phyloP scores from a whole-genome alignment of 2,113 vertebrate genomes.

The Piprites chloris region DNA sequence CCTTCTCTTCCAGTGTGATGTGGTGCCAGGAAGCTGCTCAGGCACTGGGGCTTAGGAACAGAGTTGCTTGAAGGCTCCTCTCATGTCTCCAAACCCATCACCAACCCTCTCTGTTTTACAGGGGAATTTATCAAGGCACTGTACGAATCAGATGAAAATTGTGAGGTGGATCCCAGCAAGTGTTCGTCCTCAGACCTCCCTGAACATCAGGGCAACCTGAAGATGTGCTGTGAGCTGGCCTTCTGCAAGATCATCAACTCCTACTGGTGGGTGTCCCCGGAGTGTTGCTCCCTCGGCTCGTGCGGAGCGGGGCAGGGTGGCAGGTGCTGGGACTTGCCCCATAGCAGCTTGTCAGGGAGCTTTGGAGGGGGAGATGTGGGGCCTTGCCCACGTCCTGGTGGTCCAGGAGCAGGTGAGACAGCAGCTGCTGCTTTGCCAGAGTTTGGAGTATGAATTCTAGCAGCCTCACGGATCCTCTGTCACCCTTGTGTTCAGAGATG shows the following conservation, averaged over 20 bases:
- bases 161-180: slow-evolving; percentile 94
- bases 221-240: slow-evolving; percentile 98
- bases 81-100: background rate
- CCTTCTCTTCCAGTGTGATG: rapidly evolving
- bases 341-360: background rate
- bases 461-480: too few relatives aligned
- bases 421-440: background rate
- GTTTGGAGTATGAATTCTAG: background rate
- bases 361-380: background rate
- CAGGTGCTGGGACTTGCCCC: background rate
- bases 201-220: slow-evolving; percentile 97
- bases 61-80: background rate
- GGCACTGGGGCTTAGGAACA: background rate
- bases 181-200: slow-evolving; percentile 89
- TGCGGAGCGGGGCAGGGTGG: background rate
- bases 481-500: background rate
- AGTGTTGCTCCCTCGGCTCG: rapidly evolving
- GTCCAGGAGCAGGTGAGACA: background rate
- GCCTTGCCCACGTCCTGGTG: background rate
- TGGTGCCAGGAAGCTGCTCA: rapidly evolving
- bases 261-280: slow-evolving; percentile 82
- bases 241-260: slow-evolving; percentile 99
- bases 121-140: slow-evolving; percentile 98
- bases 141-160: slow-evolving; percentile 98
- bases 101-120: slow-evolving; percentile 50